Base-by-base conservation (phyloP, 2,113 vertebrate genomes). In the Geococcyx californianus region DNA sequence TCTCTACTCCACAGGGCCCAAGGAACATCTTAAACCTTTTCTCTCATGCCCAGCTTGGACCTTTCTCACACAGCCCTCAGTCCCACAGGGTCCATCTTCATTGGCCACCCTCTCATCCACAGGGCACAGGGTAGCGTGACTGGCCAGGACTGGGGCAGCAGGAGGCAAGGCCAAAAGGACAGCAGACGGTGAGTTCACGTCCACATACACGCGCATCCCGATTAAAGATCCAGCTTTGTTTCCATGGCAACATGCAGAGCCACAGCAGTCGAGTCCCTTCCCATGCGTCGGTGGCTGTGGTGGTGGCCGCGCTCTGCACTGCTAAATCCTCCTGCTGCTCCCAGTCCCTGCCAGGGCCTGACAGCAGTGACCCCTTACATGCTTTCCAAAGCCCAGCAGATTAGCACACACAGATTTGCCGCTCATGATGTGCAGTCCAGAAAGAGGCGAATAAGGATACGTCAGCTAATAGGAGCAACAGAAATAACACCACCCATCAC, bases 141-240 rank as follows among this genome's bases (percentile, higher is more conserved):
- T 4, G 0, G 5, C 60, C 7, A 13, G 47, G 42, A 58, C 44
- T 4, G 17, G 54, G 67, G 44, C 70, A 91, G 44, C 70, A 36
- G 73, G 36, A 90, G 67, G 34, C 51, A 31, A 91, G 47, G 75
- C 90, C 74, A 56, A 95, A 81, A 94, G 79, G 68, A 77, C 82
- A 90, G 52, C 58, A 81, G 67, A 80, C 77, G 24, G 47, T 16
- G 40, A 44, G 29, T 70, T 83, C 95, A 38, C 5, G 0, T 83
- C 83, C 96, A 81, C 29, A 17, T 69, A 25, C 72, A 45, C 14
- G 10, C 8, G 5, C 67, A 70, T 96, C 77, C 78, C 19, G 26
- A 95, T 89, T 80, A 93, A 89, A 68, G 52, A 93, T 85, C 52
- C 76, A 24, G 87, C 67, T 96, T 94, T 56, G 76, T 93, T 95